Evolutionary conservation across 2,888 invertebrate species (phyloP), one percentile per base, ranked within the genome.

Genomic region (Lottia gigantea): DNA sequence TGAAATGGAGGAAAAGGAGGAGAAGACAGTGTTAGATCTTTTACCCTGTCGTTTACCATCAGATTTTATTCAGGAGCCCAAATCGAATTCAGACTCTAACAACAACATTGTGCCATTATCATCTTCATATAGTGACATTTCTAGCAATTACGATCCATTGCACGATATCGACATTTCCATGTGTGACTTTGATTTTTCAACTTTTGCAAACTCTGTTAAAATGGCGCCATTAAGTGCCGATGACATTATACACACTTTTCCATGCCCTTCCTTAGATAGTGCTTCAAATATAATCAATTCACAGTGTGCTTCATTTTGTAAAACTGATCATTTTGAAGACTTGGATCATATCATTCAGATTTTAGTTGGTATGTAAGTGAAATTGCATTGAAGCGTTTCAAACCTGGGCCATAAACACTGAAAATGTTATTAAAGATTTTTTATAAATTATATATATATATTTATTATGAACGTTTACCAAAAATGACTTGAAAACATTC

Each of bases 291-390:
- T 73, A 23, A 12, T 68, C 40, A 71, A 66, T 68, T 63, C 71
- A 49, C 73, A 71, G 64, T 64, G 71, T 69, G 68, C 68, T 62
- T 76, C 80, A 2, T 78, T 77, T 62, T 82, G 82, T 74, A 82
- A 81, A 76, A 75, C 75, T 31, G 86, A 87, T 67, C 85, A 89
- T 75, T 89, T 90, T 62, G 90, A 90, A 77, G 91, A 91, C 78
- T 88, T 91, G 86, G 91, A 91, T 83, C 92, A 92, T 86, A 92
- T 92, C 87, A 92, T 93, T 91, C 92, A 93, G 88, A 92, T 93
- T 84, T 90, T 93, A 87, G 93, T 93, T 86, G 93, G 92, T 80
- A 84, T 85, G 76, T 86, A 67, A 74, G 45, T n/a, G 31, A 25
- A 67, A 64, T 40, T 40, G 40, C 11, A 8, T 40, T 11, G 40